phyloP scores from a whole-genome alignment of 2,113 vertebrate genomes.

The Petrocephalus microphthalmus region DNA sequence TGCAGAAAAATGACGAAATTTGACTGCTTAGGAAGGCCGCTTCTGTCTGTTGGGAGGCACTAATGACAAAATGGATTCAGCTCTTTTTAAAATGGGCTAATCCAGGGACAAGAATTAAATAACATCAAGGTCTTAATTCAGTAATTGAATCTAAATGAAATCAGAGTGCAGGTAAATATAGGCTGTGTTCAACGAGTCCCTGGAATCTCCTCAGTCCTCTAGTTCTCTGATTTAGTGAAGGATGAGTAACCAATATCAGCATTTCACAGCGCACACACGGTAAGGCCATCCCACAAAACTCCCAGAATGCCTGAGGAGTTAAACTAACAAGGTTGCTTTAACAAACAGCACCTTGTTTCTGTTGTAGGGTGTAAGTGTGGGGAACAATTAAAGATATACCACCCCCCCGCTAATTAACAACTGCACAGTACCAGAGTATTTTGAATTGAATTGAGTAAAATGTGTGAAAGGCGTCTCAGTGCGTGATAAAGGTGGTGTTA shows the following conservation, averaged over 20 bases:
- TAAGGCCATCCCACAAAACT: background rate
- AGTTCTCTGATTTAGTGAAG: background rate
- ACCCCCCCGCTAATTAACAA: too few species aligned
- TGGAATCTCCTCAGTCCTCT: background rate
- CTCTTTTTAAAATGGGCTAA: background rate
- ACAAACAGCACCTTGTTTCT: background rate
- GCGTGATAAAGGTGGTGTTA: background rate
- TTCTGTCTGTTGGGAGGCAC: background rate
- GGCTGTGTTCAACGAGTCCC: background rate
- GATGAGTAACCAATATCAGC: background rate
- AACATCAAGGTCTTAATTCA: background rate
- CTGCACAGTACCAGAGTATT: too few species aligned
- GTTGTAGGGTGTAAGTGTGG: background rate
- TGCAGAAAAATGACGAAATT: background rate
- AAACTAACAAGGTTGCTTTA: background rate
- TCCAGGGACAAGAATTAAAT: background rate
- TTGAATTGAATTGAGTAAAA: too few species aligned
- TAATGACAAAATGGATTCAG: conserved; percentile 3
- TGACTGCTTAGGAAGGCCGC: background rate
- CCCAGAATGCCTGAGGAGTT: background rate
- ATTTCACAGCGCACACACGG: background rate
- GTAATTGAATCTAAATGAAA: background rate
- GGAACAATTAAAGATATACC: background rate
- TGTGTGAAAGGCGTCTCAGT: background rate
- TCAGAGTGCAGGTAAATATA: background rate